These are phyloP conservation scores for Rutpela maculata DNA, from an alignment of 2,888 invertebrate genomes.

Conservation along the genomic window DNA sequence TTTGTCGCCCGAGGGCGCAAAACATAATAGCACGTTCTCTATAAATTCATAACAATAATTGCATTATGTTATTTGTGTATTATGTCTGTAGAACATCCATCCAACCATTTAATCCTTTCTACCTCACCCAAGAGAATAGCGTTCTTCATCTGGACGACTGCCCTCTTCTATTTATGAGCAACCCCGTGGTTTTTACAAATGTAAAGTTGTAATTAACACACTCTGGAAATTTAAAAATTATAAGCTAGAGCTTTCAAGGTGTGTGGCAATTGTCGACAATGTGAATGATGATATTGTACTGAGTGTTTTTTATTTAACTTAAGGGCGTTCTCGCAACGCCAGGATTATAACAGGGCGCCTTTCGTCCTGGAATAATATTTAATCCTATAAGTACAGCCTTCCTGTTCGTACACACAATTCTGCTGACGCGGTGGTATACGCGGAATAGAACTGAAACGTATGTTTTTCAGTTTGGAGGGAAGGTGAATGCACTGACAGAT, in stretches of 20 bases:
- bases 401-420: conserved; percentile 24
- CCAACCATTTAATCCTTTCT: conserved; percentile 41
- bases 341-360: conserved; percentile 27
- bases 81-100: conserved; percentile 48
- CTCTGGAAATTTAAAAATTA: conserved; percentile 65
- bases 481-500: background rate
- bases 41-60: conserved; percentile 53
- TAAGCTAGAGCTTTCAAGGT: conserved; percentile 52
- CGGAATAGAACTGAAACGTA: conserved; percentile 12
- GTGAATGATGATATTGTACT: conserved; percentile 47
- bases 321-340: conserved; percentile 34
- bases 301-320: conserved; percentile 47
- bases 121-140: conserved; percentile 1
- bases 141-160: conserved; percentile 27
- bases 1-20: conserved; percentile 43
- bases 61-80: conserved; percentile 50
- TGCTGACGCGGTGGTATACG: conserved; percentile 5
- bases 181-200: conserved; percentile 66
- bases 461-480: conserved; percentile 12
- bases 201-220: conserved; percentile 69
- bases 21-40: conserved; percentile 52
- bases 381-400: conserved; percentile 45
- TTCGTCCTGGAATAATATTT: conserved; percentile 38
- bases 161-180: conserved; percentile 36
- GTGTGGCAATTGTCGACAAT: conserved; percentile 42